Evolutionary conservation across 2,113 vertebrate species (phyloP).

Genomic region (Aramus guarauna): DNA sequence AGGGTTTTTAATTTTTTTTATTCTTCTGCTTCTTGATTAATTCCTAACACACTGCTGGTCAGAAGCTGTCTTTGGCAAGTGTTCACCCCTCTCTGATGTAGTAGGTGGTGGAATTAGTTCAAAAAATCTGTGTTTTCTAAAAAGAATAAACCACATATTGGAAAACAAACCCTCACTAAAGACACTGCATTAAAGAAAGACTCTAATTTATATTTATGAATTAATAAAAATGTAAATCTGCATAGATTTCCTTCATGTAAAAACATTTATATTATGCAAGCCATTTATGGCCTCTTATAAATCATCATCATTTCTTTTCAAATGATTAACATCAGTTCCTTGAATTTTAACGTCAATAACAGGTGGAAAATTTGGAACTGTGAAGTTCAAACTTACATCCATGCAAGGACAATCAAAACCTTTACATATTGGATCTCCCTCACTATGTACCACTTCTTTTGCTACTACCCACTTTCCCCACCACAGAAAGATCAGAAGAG

Average conservation of each 20-base stretch:
- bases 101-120: slow-evolving; percentile 19
- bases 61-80: slow-evolving; percentile 17
- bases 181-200: slow-evolving; percentile 39
- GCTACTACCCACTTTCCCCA: background rate
- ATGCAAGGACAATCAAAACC: background rate
- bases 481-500: background rate
- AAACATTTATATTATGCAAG: slow-evolving; percentile 62
- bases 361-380: slow-evolving; percentile 28
- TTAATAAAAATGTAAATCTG: slow-evolving; percentile 69
- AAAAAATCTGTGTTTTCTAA: slow-evolving; percentile 36
- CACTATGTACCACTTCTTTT: background rate
- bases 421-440: background rate
- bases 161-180: slow-evolving; percentile 33
- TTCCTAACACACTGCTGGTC: background rate
- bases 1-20: background rate
- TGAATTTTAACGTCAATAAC: slow-evolving; percentile 44
- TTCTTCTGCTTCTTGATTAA: slow-evolving; percentile 5
- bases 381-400: background rate
- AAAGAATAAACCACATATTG: slow-evolving; percentile 18
- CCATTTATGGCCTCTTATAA: slow-evolving; percentile 51
- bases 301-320: slow-evolving; percentile 40
- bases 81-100: slow-evolving; percentile 9
- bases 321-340: slow-evolving; percentile 29
- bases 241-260: slow-evolving; percentile 52
- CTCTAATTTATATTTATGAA: slow-evolving; percentile 63